Conservation (phyloP, 2,797 vertebrate genomes). For the Hyperoplus lanceolatus region DNA sequence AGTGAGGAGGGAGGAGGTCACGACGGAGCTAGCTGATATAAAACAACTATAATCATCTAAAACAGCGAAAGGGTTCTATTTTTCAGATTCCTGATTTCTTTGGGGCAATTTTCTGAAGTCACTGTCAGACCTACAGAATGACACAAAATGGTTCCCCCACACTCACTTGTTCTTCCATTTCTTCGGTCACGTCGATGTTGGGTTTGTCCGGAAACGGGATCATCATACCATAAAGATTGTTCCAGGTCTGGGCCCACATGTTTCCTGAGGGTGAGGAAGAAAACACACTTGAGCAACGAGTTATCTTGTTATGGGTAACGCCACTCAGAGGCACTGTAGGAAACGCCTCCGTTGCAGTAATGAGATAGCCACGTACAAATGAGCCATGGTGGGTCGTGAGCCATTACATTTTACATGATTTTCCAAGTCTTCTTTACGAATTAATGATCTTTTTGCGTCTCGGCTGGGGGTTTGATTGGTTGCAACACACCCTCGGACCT, state of each 20-base stretch:
- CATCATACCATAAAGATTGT: slow-evolving; percentile 94
- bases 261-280: slow-evolving; percentile 86
- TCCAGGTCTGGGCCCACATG: slow-evolving; percentile 99
- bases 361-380: slow-evolving; percentile 24
- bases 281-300: slow-evolving; percentile 49
- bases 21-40: neutral
- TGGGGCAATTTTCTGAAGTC: neutral
- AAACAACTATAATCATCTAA: neutral
- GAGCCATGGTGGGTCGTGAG: neutral
- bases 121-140: neutral
- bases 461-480: too few species aligned
- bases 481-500: too few species aligned
- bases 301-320: neutral
- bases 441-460: too few species aligned
- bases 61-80: neutral
- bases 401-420: slow-evolving; percentile 4
- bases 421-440: neutral
- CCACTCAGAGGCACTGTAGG: slow-evolving; percentile 11
- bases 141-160: neutral
- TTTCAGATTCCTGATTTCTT: neutral
- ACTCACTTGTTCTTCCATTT: slow-evolving; percentile 90
- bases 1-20: slow-evolving; percentile 23
- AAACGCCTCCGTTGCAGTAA: slow-evolving; percentile 34
- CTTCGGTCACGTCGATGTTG: slow-evolving; percentile 91
- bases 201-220: slow-evolving; percentile 93